Percentiles rank a stretch among this genome's conserved stretches.
Conservation (phyloP, 2,797 vertebrate species). For the Momotus momota region DNA sequence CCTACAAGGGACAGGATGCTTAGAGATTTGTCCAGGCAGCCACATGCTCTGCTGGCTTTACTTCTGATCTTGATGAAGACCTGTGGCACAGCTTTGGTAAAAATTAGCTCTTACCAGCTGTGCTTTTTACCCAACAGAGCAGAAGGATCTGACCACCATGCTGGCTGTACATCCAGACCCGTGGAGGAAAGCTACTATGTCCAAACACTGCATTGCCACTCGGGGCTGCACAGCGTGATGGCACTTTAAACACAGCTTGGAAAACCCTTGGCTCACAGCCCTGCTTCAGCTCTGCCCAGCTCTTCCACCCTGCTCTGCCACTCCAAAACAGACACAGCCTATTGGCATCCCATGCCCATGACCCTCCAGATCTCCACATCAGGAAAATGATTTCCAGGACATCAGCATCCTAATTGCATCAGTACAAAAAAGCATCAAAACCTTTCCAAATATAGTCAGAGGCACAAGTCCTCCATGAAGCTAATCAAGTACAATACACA, state of each 20-base stretch:
- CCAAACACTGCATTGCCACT: background rate
- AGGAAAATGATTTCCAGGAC: slow-evolving; percentile 35
- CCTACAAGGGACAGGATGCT: background rate
- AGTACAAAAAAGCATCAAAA: slow-evolving; percentile 33
- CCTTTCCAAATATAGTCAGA: slow-evolving; percentile 72
- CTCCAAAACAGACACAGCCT: background rate
- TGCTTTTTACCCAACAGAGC: background rate
- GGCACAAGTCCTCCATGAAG: slow-evolving; percentile 4
- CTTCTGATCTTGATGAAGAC: background rate
- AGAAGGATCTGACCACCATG: background rate
- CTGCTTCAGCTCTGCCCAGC: background rate
- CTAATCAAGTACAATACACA: background rate
- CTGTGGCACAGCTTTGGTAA: fast-evolving
- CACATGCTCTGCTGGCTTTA: background rate
- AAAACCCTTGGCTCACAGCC: slow-evolving; percentile 34
- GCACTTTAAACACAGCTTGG: background rate
- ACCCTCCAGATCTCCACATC: slow-evolving; percentile 15
- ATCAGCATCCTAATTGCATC: slow-evolving; percentile 43
- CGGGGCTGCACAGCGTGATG: background rate
- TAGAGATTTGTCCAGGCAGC: background rate
- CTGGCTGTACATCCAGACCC: background rate
- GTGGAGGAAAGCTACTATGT: background rate
- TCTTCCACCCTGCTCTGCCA: background rate
- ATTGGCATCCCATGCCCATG: background rate
- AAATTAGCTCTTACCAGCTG: background rate